A percentile compares a stretch with the other conserved stretches of the same genome.
These are phyloP conservation scores for Drosophila conformis DNA, from an alignment of 2,888 invertebrate genomes.

Conservation along the genomic window DNA sequence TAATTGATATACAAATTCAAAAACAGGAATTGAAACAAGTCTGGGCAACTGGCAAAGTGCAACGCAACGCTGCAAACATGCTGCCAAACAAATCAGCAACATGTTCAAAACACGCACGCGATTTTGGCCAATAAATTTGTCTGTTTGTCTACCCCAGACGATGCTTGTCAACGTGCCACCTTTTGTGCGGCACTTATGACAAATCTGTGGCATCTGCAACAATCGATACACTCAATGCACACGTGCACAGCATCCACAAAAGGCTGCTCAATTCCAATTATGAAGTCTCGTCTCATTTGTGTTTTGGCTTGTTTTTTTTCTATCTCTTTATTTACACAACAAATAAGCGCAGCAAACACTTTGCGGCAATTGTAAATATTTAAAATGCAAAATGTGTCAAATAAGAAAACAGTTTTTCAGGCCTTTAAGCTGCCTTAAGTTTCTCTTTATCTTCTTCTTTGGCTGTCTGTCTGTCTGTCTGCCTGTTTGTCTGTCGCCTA, in stretches of 20 bases:
- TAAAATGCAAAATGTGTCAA: slow-evolving; percentile 80
- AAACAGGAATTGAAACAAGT: slow-evolving; percentile 32
- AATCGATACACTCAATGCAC: slow-evolving; percentile 19
- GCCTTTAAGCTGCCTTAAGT: slow-evolving; percentile 55
- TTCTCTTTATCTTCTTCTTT: slow-evolving; percentile 55
- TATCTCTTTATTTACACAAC: slow-evolving; percentile 60
- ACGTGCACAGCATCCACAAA: slow-evolving; percentile 77
- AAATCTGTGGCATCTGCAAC: slow-evolving; percentile 51
- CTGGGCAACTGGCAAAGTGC: not conserved
- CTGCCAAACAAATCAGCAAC: slow-evolving; percentile 39
- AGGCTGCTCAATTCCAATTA: slow-evolving; percentile 7
- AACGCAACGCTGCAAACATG: slow-evolving; percentile 21
- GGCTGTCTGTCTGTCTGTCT: not conserved
- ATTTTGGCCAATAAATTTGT: slow-evolving; percentile 64
- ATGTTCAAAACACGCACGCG: slow-evolving; percentile 53
- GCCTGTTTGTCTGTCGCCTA: slow-evolving; percentile 28
- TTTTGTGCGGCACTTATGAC: slow-evolving; percentile 61
- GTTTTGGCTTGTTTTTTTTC: slow-evolving; percentile 17
- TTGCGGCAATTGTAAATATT: slow-evolving; percentile 76
- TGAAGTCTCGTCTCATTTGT: slow-evolving; percentile 49
- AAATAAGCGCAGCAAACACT: slow-evolving; percentile 68
- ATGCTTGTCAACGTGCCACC: slow-evolving; percentile 48
- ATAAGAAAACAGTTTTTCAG: slow-evolving; percentile 62
- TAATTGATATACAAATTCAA: slow-evolving; percentile 79
- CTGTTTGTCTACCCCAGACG: slow-evolving; percentile 24